These are phyloP conservation scores for Cinclus cinclus DNA, from an alignment of 2,113 vertebrate species.

Conservation along the genomic window DNA sequence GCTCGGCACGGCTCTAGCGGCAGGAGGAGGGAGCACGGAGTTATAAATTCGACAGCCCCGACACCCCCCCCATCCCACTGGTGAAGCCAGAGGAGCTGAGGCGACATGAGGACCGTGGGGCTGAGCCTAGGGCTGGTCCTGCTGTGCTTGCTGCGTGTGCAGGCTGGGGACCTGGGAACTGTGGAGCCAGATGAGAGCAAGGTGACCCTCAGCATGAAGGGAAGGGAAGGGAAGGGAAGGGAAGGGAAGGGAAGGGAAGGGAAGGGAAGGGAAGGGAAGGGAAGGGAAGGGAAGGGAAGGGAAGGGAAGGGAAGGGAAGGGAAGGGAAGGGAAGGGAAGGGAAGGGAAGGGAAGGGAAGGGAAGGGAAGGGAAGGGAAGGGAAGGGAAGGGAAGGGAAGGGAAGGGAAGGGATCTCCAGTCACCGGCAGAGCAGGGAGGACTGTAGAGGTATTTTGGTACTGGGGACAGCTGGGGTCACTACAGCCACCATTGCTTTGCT, in stretches of 20 bases:
- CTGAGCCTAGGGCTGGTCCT: conserved; percentile 21
- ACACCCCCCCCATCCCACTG: background rate
- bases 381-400: background rate
- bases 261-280: background rate
- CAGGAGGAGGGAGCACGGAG: fast-evolving
- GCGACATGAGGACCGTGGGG: background rate
- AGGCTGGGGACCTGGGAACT: background rate
- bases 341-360: background rate
- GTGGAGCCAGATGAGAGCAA: background rate
- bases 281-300: background rate
- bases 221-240: background rate
- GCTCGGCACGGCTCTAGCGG: background rate
- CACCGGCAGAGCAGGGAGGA: background rate
- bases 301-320: background rate
- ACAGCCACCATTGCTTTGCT: background rate
- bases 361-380: background rate
- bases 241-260: background rate
- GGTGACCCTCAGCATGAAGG: background rate
- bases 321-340: background rate
- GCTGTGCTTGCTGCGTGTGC: background rate
- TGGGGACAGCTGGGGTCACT: background rate
- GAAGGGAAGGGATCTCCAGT: background rate
- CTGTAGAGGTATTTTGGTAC: background rate
- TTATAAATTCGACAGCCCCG: background rate
- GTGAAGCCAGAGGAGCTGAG: background rate